A percentile compares a stretch with the other conserved stretches of the same genome.
phyloP scores from a whole-genome alignment of 1,140 invertebrate species.

The Drosophila obscura region DNA sequence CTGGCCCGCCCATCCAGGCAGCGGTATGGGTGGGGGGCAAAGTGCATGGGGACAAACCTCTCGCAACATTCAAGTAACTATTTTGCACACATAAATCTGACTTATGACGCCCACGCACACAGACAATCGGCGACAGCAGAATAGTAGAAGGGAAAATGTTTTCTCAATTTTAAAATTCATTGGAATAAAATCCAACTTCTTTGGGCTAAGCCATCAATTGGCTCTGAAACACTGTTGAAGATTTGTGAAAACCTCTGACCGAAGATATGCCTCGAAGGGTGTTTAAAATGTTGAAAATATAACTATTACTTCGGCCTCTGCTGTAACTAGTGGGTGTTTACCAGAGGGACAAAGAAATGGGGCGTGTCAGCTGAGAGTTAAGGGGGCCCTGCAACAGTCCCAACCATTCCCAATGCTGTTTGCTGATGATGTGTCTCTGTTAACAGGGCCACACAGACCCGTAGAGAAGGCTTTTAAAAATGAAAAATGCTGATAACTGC shows the following conservation, averaged over 20 bases:
- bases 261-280: too few species aligned
- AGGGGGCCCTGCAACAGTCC: background rate
- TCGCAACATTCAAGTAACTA: constrained; percentile 46
- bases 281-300: too few species aligned
- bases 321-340: too few species aligned
- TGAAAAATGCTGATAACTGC: constrained; percentile 80
- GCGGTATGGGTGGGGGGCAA: constrained; percentile 32
- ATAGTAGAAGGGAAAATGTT: constrained; percentile 6
- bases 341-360: too few species aligned
- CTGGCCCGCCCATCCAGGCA: constrained; percentile 20
- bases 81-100: constrained; percentile 81
- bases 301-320: too few species aligned
- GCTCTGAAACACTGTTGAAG: too few species aligned
- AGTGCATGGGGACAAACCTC: constrained; percentile 39
- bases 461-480: constrained; percentile 58
- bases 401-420: constrained; percentile 14
- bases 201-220: too few species aligned
- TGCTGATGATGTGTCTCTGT: constrained; percentile 63
- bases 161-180: background rate
- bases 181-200: background rate
- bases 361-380: too few species aligned
- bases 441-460: constrained; percentile 32
- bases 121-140: constrained; percentile 11
- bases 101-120: constrained; percentile 67
- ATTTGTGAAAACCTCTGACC: too few species aligned